A percentile compares a stretch with the other conserved stretches of the same genome.
Conservation (phyloP, 2,888 invertebrate genomes). For the Macrosiphum euphorbiae region DNA sequence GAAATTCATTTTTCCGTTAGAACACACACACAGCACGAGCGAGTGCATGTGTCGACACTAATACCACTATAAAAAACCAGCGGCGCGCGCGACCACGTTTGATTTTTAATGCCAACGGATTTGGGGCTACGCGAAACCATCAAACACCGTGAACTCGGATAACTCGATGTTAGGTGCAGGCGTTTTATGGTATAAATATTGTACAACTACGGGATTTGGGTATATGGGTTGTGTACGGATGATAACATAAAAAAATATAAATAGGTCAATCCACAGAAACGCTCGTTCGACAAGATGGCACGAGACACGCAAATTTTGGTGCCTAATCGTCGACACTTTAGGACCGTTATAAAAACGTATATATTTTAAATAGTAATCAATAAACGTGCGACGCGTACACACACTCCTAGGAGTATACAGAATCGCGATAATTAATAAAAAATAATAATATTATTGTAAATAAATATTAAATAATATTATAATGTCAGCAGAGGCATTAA, state of each 20-base stretch:
- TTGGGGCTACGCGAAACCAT: background rate
- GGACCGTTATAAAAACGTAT: background rate
- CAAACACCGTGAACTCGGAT: background rate
- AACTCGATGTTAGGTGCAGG: background rate
- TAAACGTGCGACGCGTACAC: background rate
- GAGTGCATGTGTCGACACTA: background rate
- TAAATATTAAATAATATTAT: background rate
- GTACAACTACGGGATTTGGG: background rate
- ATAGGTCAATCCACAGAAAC: constrained; percentile 22
- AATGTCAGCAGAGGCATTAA: background rate
- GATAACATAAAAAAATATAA: background rate
- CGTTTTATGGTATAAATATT: constrained; percentile 2
- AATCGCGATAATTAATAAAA: background rate
- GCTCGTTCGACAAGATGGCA: background rate
- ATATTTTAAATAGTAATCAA: background rate
- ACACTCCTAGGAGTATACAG: background rate
- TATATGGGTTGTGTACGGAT: background rate
- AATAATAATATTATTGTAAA: constrained; percentile 1
- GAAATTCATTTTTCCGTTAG: constrained; percentile 39
- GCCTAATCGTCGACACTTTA: constrained; percentile 36
- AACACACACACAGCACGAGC: constrained; percentile 8
- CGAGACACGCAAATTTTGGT: background rate
- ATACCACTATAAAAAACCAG: constrained; percentile 12
- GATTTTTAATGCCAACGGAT: background rate
- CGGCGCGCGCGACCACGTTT: background rate